Conservation (phyloP, 2,797 vertebrate species). For the Emydoidea blandingii region DNA sequence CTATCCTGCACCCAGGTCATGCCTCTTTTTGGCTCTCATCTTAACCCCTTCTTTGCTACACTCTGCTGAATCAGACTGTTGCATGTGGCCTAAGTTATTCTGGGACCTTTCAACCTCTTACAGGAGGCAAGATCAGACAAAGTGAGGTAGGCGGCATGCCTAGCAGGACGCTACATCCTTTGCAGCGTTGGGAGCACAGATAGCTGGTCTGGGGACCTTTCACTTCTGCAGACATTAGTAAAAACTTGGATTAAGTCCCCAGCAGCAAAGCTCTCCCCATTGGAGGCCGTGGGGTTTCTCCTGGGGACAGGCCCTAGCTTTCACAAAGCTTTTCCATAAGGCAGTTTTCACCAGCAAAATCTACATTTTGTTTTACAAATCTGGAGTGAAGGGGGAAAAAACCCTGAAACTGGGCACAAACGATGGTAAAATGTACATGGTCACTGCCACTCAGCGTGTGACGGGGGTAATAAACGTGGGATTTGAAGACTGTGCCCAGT, state of each 20-base stretch:
- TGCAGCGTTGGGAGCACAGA: rapidly evolving
- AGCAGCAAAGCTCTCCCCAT: rapidly evolving
- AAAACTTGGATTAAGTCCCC: rapidly evolving
- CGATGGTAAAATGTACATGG: constrained; percentile 5
- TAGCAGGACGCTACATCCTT: background rate
- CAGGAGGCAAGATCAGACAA: rapidly evolving
- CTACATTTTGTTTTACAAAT: background rate
- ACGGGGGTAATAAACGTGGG: too few species aligned
- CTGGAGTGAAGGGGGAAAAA: constrained; percentile 4
- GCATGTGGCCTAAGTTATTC: rapidly evolving
- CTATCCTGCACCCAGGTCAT: background rate
- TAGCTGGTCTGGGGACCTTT: background rate
- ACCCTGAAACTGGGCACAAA: background rate
- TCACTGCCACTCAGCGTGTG: too few species aligned
- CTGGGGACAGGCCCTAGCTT: background rate
- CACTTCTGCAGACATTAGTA: rapidly evolving
- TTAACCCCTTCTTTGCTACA: background rate
- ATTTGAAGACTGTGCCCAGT: too few species aligned
- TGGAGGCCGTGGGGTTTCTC: too few species aligned
- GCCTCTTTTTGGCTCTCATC: background rate
- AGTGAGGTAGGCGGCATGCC: background rate
- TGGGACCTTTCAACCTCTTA: background rate
- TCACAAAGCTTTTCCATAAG: background rate
- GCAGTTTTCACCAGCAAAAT: background rate
- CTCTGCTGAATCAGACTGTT: rapidly evolving